These are phyloP conservation scores for Phallusia fumigata DNA, from an alignment of 23 tunicate species.

Conservation along the genomic window DNA sequence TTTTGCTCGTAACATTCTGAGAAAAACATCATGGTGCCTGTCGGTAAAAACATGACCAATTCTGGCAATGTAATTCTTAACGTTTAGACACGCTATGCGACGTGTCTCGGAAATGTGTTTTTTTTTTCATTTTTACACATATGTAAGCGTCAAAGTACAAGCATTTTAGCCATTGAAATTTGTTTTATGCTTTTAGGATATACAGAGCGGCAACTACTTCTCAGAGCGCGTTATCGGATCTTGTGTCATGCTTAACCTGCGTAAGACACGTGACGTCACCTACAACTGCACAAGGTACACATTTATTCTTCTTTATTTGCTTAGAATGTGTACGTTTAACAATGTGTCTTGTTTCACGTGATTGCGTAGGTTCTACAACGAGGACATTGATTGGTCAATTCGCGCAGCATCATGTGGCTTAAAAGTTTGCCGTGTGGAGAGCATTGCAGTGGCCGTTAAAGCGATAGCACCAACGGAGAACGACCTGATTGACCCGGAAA, in stretches of 20 bases:
- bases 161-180: too few species aligned
- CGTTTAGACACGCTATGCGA: too few species aligned
- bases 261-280: conserved; percentile 12
- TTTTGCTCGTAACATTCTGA: too few species aligned
- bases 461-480: not conserved
- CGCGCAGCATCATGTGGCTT: conserved; percentile 51
- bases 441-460: conserved; percentile 48
- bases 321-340: too few species aligned
- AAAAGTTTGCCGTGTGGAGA: conserved; percentile 42
- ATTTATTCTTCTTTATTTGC: not conserved
- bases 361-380: conserved; percentile 39
- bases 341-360: not conserved
- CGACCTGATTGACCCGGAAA: not conserved
- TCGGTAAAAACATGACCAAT: too few species aligned
- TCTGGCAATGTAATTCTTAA: too few species aligned
- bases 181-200: too few species aligned
- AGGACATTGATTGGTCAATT: conserved; percentile 70
- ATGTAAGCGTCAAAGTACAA: too few species aligned
- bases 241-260: conserved; percentile 26
- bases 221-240: conserved; percentile 18
- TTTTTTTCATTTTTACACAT: too few species aligned
- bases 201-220: not conserved
- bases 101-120: too few species aligned
- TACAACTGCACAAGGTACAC: conserved; percentile 30
- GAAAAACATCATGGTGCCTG: too few species aligned